phyloP scores from a whole-genome alignment of 2,797 vertebrate genomes.

The Scolopax bukidnonensis region DNA sequence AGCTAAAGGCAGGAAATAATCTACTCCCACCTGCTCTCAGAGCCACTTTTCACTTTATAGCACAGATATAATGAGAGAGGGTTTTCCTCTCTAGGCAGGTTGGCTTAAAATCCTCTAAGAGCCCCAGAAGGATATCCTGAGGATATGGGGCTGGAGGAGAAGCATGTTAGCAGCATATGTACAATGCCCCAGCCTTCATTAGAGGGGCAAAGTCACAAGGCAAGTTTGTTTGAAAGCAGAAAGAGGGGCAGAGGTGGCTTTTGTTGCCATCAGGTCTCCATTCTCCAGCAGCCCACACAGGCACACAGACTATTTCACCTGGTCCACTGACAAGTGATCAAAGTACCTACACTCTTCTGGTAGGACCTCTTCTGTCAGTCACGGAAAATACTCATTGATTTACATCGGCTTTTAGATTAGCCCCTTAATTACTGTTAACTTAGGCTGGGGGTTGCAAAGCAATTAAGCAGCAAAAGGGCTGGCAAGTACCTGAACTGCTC shows the following conservation, averaged over 20 bases:
- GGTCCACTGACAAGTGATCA: background rate
- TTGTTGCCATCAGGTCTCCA: background rate
- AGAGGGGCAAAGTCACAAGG: background rate
- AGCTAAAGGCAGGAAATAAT: background rate
- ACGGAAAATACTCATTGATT: background rate
- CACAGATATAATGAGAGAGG: fast-evolving
- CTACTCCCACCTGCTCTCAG: background rate
- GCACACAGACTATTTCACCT: background rate
- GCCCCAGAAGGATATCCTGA: background rate
- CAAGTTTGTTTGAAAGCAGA: background rate
- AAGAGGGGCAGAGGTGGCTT: background rate
- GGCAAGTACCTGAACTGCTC: background rate
- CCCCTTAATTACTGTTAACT: background rate
- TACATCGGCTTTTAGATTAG: background rate
- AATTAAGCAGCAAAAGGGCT: background rate
- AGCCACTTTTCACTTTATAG: background rate
- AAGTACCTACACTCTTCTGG: background rate
- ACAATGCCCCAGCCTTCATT: background rate
- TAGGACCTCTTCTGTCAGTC: background rate
- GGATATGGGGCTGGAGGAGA: background rate
- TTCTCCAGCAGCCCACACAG: background rate
- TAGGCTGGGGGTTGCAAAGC: background rate
- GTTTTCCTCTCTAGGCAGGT: background rate
- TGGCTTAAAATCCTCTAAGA: background rate
- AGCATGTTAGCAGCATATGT: fast-evolving